phyloP scores from a whole-genome alignment of 2,113 vertebrate genomes.

The Anoplopoma fimbria region DNA sequence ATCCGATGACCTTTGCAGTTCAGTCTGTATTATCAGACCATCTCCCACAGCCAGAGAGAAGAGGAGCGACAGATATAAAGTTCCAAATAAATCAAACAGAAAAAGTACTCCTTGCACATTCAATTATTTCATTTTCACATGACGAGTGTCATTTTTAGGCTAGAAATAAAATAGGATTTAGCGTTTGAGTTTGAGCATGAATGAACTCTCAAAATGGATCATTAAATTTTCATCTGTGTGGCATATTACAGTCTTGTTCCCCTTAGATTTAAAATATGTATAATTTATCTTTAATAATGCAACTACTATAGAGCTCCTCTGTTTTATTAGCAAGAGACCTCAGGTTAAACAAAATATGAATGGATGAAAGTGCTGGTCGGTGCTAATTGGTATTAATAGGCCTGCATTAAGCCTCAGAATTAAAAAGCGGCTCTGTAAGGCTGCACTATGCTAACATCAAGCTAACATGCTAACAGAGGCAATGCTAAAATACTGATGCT shows the following conservation, averaged over 20 bases:
- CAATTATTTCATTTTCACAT: slow-evolving; percentile 12
- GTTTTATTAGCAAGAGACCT: not conserved
- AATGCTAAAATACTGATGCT: no score
- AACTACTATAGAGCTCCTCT: not conserved
- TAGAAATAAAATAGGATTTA: slow-evolving; percentile 16
- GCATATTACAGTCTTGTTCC: slow-evolving; percentile 17
- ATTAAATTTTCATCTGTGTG: slow-evolving; percentile 8
- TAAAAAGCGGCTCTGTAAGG: no score
- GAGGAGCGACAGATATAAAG: not conserved
- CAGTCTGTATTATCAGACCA: slow-evolving; percentile 21
- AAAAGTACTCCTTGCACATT: not conserved
- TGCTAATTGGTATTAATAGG: slow-evolving; percentile 1
- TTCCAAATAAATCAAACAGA: slow-evolving; percentile 32
- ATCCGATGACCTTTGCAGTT: slow-evolving; percentile 45
- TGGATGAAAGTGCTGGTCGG: not conserved
- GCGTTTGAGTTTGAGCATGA: not conserved
- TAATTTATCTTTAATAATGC: not conserved
- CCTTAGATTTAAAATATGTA: slow-evolving; percentile 4
- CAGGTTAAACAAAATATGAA: not conserved
- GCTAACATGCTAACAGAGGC: no score
- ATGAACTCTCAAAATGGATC: slow-evolving; percentile 11
- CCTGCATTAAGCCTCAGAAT: no score
- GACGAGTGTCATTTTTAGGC: not conserved
- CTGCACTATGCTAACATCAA: no score
- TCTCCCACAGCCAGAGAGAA: slow-evolving; percentile 6